These are phyloP conservation scores for Harpalus rufipes DNA, from an alignment of 2,888 invertebrate genomes.

Conservation along the genomic window DNA sequence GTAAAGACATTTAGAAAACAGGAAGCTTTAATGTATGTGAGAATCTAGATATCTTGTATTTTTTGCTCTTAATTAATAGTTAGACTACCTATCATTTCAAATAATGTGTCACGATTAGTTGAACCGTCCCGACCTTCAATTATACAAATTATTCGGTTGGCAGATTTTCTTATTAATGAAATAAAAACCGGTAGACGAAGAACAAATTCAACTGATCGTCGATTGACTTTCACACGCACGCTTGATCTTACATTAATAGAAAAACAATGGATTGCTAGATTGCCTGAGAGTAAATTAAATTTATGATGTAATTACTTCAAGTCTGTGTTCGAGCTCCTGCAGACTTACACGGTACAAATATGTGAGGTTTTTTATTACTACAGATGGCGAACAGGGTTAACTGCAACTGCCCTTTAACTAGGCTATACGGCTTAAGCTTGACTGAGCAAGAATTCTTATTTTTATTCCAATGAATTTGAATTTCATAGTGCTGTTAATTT, in stretches of 20 bases:
- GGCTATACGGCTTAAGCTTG: constrained; percentile 5
- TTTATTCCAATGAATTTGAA: constrained; percentile 17
- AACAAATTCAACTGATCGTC: not conserved
- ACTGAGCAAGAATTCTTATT: constrained; percentile 17
- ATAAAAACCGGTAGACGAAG: constrained; percentile 36
- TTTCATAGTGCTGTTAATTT: constrained; percentile 12
- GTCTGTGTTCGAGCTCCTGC: constrained; percentile 9
- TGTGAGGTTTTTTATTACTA: constrained; percentile 36
- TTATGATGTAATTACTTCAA: constrained; percentile 56
- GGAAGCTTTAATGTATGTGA: constrained; percentile 55
- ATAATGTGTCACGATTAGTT: constrained; percentile 32
- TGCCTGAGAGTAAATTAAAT: constrained; percentile 54
- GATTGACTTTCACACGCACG: constrained; percentile 53
- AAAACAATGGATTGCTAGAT: constrained; percentile 43
- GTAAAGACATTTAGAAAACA: constrained; percentile 58
- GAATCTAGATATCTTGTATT: constrained; percentile 31
- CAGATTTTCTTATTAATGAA: constrained; percentile 51
- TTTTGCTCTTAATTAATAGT: constrained; percentile 25
- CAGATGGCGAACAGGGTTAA: constrained; percentile 14
- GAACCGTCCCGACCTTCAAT: constrained; percentile 29
- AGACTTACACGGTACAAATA: constrained; percentile 59
- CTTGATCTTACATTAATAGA: constrained; percentile 38
- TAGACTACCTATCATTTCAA: constrained; percentile 27
- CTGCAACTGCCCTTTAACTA: constrained; percentile 49
- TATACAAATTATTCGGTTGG: constrained; percentile 38